Base-by-base conservation (phyloP, 1,140 invertebrate species). In the Aphelinus atriplicis region DNA sequence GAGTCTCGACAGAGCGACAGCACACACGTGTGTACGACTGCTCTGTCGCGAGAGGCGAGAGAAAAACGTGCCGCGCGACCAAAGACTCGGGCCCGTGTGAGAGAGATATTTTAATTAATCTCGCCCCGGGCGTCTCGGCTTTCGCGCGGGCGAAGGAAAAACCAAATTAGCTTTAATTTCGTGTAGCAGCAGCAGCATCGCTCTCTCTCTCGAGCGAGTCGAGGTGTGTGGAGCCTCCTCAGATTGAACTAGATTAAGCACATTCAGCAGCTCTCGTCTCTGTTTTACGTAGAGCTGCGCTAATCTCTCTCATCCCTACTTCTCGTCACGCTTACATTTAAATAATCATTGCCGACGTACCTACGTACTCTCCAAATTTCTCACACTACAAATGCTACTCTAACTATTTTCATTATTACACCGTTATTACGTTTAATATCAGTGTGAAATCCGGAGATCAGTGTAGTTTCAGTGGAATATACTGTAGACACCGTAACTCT, bases 101-200 rank as follows among this genome's bases (percentile, higher is more conserved):
- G 61, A 55, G 26, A 26, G 46, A 58, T 48, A 68, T 74, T 74
- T 74, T 68, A 74, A 74, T 74, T 74, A 68, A 74, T 74, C 66
- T 48, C 48, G 7, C 7, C 43, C 46, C 43, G 9, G 47, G 48
- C 10, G 51, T 53, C 4, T 53, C 4, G 4, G 51, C 51, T 4
- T 9, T 4, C 7, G 5, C 45, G n/a, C 50, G 62, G 62, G 51
- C 6, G 56, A 61, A 63, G 65, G 65, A 74, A 74, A 74, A 74
- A 74, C 58, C 48, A 63, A 74, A 74, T 74, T 62, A 74, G 51
- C 65, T 68, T 62, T 26, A 50, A 68, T 56, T 68, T 67, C 45
- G 57, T 62, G 64, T 42, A 56, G 70, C 70, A 43, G 47, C 58
- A 56, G 51, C 58, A 42, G 56, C 58, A 7, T 42, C 50, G 51